phyloP scores from a whole-genome alignment of 2,888 invertebrate genomes.

The Pinctada fucata region DNA sequence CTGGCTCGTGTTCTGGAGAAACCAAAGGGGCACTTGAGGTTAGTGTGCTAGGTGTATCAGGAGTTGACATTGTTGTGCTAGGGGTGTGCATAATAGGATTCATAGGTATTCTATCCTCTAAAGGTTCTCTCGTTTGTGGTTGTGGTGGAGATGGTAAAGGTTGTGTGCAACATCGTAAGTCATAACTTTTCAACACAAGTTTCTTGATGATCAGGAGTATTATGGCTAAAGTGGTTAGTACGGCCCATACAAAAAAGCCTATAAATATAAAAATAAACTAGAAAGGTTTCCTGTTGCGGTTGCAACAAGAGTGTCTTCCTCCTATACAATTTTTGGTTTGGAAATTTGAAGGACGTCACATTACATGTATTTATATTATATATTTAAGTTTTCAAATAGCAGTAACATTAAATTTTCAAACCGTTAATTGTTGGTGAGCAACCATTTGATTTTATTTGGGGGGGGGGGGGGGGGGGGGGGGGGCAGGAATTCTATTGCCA shows the following conservation, averaged over 20 bases:
- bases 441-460: no score
- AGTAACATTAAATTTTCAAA: no score
- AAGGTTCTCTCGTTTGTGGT: slow-evolving; percentile 13
- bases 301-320: no score
- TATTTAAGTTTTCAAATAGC: no score
- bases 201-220: slow-evolving; percentile 11
- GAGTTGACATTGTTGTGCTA: neutral
- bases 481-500: no score
- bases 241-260: slow-evolving; percentile 13
- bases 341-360: no score
- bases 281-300: no score
- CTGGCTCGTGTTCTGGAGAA: slow-evolving; percentile 9
- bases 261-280: slow-evolving; percentile 14
- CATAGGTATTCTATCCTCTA: slow-evolving; percentile 13
- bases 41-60: slow-evolving; percentile 10
- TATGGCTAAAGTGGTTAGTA: slow-evolving; percentile 8
- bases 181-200: slow-evolving; percentile 12
- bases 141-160: slow-evolving; percentile 13
- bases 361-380: no score
- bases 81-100: slow-evolving; percentile 11
- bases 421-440: no score
- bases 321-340: no score
- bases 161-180: slow-evolving; percentile 14
- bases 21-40: slow-evolving; percentile 8
- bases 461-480: no score